These are phyloP conservation scores for Forficula auricularia DNA, from an alignment of 1,140 invertebrate species.

Conservation along the genomic window DNA sequence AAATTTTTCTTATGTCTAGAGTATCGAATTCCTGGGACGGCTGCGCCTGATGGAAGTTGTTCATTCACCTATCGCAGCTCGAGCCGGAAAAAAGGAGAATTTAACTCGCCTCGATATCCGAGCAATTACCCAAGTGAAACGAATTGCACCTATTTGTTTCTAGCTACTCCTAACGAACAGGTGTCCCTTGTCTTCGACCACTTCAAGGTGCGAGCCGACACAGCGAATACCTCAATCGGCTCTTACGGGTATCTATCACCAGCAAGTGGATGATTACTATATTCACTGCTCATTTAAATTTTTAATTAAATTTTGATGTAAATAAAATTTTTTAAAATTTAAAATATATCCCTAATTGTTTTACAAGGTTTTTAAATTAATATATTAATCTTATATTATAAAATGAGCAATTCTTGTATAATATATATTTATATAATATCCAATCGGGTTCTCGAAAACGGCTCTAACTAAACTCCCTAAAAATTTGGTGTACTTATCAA, in stretches of 20 bases:
- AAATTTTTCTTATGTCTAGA: conserved; percentile 32
- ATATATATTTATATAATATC: no score
- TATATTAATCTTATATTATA: no score
- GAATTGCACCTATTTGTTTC: conserved; percentile 81
- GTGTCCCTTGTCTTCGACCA: conserved; percentile 83
- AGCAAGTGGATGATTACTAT: no score
- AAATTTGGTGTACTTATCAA: no score
- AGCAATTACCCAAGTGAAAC: conserved; percentile 85
- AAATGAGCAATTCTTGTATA: no score
- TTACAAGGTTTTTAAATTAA: no score
- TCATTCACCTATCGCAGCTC: conserved; percentile 78
- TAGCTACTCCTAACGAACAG: conserved; percentile 71
- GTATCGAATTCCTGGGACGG: conserved; percentile 86
- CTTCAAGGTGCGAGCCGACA: conserved; percentile 67
- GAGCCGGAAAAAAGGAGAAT: conserved; percentile 68
- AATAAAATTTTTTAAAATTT: no score
- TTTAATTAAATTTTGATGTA: no score
- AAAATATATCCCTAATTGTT: no score
- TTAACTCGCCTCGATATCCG: conserved; percentile 90
- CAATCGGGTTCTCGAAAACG: no score
- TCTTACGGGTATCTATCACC: conserved; percentile 39
- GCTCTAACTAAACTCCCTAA: no score
- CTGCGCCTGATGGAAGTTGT: conserved; percentile 74
- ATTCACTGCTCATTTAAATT: no score
- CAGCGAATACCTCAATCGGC: conserved; percentile 30